Evolutionary conservation across 2,113 vertebrate species (phyloP), one percentile per base, ranked within the genome.

Genomic region (Odocoileus hemionus): DNA sequence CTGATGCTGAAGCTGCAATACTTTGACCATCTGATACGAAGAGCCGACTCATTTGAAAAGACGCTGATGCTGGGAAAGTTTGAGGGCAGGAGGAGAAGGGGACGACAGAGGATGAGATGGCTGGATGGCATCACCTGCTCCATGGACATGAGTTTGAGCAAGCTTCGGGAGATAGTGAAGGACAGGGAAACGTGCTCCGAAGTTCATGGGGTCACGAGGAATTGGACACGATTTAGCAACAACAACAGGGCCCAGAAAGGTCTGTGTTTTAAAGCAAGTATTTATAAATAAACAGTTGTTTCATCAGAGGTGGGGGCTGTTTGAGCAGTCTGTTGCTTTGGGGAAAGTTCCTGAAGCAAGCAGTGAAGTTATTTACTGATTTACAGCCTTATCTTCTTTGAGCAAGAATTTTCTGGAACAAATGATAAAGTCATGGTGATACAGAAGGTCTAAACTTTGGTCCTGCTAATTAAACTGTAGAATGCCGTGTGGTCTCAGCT

Each of bases 251-350:
- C 14, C 43, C 79, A 70, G 33, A 47, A 12, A 74, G 33, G 2
- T 1, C 0, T 25, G 15, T 39, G 6, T 39, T n/a, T 64, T 43
- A 10, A 86, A 50, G 58, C 25, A 54, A 26, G 8, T n/a, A 17
- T 57, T 91, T 36, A 21, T 47, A 45, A 54, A 17, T n/a, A 25
- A 39, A 16, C 8, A 47, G n/a, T 4, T 60, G 6, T 28, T 89
- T 57, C 12, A 19, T 30, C 47, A 26, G 26, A 39, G 8, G 79
- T 19, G 1, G 30, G 6, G 0, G 3, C 19, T 33, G 1, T 23
- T 26, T 25, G 60, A 30, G 16, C 2, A 26, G 25, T 33, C 28
- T 36, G 2, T 30, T 84, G 47, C 5, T 36, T 76, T 58, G 30
- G 10, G 4, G 3, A 60, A 70, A 33, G 9, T 36, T 78, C 17